These are phyloP conservation scores for Caenorhabditis wallacei DNA, from an alignment of 2,888 invertebrate species.

Conservation along the genomic window DNA sequence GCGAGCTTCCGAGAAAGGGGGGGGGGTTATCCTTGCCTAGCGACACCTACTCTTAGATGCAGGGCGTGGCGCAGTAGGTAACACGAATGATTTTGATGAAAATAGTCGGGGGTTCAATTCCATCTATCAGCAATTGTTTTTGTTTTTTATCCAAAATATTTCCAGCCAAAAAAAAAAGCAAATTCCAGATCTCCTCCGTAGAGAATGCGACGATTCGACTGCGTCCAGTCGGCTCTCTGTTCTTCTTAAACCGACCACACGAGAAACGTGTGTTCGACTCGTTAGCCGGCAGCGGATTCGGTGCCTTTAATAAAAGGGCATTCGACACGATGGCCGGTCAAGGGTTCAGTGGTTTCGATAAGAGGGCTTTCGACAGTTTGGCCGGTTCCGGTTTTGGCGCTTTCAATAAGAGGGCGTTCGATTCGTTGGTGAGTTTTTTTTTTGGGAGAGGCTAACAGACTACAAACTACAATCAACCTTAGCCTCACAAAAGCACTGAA, in stretches of 20 bases:
- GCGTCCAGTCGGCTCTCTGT: slow-evolving; percentile 54
- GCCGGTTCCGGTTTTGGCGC: slow-evolving; percentile 62
- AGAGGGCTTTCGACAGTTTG: slow-evolving; percentile 65
- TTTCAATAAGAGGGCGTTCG: slow-evolving; percentile 71
- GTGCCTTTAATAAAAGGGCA: slow-evolving; percentile 71
- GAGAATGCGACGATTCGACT: slow-evolving; percentile 57
- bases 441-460: neutral
- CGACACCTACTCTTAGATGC: no score
- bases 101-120: no score
- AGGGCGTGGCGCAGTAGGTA: no score
- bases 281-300: slow-evolving; percentile 67
- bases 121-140: no score
- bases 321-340: slow-evolving; percentile 66
- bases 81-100: no score
- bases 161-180: no score
- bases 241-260: slow-evolving; percentile 51
- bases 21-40: no score
- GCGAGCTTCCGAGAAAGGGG: no score
- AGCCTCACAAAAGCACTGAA: neutral
- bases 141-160: no score
- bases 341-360: slow-evolving; percentile 66
- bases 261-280: slow-evolving; percentile 71
- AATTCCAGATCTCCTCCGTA: slow-evolving; percentile 37
- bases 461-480: slow-evolving; percentile 1
- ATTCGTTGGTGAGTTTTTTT: slow-evolving; percentile 61